Evolutionary conservation across 2,113 vertebrate genomes (phyloP).

Genomic region (Madoqua kirkii): DNA sequence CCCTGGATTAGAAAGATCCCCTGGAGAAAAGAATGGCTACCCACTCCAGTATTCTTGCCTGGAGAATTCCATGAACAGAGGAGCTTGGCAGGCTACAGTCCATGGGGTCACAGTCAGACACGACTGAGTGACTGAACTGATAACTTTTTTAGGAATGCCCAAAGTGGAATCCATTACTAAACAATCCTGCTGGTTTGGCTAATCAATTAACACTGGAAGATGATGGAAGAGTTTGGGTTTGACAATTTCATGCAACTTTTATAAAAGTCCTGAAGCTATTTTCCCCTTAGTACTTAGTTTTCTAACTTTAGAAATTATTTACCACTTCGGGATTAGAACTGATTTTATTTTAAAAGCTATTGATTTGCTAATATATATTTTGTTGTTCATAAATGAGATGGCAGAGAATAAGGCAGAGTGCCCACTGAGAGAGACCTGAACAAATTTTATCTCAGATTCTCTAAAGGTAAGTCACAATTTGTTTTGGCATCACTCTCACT

Average conservation of each 20-base stretch:
- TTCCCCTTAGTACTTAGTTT: not conserved
- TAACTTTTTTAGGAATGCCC: not conserved
- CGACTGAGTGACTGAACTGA: not conserved
- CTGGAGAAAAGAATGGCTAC: not conserved
- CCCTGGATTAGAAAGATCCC: not conserved
- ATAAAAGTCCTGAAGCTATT: not conserved
- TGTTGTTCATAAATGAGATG: not conserved
- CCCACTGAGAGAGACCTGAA: not conserved
- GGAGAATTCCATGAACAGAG: not conserved
- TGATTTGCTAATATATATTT: not conserved
- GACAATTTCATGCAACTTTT: not conserved
- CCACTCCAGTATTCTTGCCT: not conserved
- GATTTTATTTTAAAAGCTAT: slow-evolving; percentile 10
- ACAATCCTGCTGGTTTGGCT: not conserved
- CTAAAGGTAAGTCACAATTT: not conserved
- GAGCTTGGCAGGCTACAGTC: not conserved
- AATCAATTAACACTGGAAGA: not conserved
- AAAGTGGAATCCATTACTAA: not conserved
- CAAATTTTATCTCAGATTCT: not conserved
- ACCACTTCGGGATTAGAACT: not conserved
- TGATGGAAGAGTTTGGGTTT: not conserved
- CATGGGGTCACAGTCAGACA: not conserved
- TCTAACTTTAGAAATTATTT: not conserved
- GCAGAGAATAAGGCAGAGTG: not conserved
- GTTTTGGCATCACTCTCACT: not conserved